Base-by-base conservation (phyloP, 2,797 vertebrate species). In the Onychomys leucogaster region DNA sequence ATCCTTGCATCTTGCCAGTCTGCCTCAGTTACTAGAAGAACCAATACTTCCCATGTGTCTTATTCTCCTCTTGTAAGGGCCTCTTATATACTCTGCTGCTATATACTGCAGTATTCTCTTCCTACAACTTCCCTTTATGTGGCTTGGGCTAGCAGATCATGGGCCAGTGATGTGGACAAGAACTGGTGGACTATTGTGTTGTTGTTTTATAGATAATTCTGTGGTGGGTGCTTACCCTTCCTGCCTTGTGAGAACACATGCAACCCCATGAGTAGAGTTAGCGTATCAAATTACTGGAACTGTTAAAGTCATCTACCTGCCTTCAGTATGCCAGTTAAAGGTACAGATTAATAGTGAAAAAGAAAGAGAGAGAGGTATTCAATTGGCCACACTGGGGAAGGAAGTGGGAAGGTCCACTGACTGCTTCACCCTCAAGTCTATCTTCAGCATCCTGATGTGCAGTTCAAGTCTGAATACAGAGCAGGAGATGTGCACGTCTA, bases 181-280 rank as follows among this genome's bases (percentile, higher is more conserved):
- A 11, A 14, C 37, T 29, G 11, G 59, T 59, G 49, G 2, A 1
- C 14, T 71, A 4, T 7, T 1, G 0, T 23, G 11, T 13, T 3
- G 75, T 52, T 81, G 10, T 80, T 55, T 80, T 17, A 34, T 57
- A 76, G 34, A 80, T 2, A 92, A 67, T 17, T n/a, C 9, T 76
- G 13, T 57, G 14, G 6, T 86, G 6, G 25, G 37, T 29, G 16
- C 2, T 25, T 19, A 59, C 13, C 0, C 14, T 59, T 82, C 55
- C 11, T 76, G 21, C 13, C 65, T 10, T 16, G 3, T 27, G 29
- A 23, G 8, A 43, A 41, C 0, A 52, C n/a, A 37, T 29, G 0
- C 13, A 43, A 55, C 3, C 0, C 16, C 27, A 84, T 1, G 14
- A 46, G 16, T 32, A 65, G 27, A 65, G 17, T 21, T 46, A 21